Percentiles rank a stretch among this genome's conserved stretches.
Conservation (phyloP, 2,113 vertebrate genomes). For the Peromyscus polionotus region DNA sequence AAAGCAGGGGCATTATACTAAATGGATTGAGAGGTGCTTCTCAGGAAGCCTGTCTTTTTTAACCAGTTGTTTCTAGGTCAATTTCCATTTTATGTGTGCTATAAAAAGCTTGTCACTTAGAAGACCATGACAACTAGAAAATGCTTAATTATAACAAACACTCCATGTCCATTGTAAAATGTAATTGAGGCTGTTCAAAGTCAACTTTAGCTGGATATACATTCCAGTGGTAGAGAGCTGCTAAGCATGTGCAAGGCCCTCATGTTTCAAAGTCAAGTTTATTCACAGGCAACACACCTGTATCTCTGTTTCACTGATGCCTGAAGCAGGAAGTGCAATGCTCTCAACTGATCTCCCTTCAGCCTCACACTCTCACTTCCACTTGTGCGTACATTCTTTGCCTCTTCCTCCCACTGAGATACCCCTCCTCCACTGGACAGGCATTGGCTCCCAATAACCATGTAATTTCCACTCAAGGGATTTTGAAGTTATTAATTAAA, state of each 20-base stretch:
- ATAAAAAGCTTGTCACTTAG: not conserved
- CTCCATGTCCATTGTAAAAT: not conserved
- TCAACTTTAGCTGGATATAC: not conserved
- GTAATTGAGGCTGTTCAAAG: not conserved
- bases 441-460: conserved; percentile 36
- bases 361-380: not conserved
- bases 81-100: conserved; percentile 23
- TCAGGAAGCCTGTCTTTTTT: not conserved
- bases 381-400: not conserved
- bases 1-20: not conserved
- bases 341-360: not conserved
- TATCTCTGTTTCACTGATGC: not conserved
- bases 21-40: not conserved
- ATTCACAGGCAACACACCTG: not conserved
- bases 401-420: not conserved
- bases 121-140: not conserved
- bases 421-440: not conserved
- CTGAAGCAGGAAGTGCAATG: not conserved
- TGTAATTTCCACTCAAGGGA: conserved; percentile 30
- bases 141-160: not conserved
- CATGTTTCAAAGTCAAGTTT: not conserved
- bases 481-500: conserved; percentile 72
- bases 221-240: not conserved
- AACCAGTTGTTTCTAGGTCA: conserved; percentile 45
- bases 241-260: too few species aligned